Percentiles rank a stretch among this genome's conserved stretches.
phyloP scores from a whole-genome alignment of 2,797 vertebrate species.

The Micromesistius poutassou region DNA sequence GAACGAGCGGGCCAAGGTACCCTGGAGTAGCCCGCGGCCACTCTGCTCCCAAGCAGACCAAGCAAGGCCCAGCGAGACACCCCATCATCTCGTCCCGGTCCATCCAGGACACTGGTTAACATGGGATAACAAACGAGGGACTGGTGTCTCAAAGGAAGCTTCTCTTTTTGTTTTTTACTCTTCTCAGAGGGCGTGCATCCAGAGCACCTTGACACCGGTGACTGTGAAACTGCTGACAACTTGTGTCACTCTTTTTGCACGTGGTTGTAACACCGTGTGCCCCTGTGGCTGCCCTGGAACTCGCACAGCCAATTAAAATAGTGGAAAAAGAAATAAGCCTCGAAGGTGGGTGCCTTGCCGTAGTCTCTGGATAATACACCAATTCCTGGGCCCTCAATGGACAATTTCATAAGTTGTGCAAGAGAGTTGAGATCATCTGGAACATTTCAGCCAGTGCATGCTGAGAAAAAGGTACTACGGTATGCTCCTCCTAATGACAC shows the following conservation, averaged over 20 bases:
- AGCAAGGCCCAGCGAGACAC: conserved; percentile 28
- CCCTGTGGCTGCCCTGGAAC: background rate
- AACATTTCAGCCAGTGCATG: background rate
- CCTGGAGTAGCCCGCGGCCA: conserved; percentile 32
- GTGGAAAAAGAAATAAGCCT: background rate
- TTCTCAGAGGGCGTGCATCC: background rate
- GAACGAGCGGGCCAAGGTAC: conserved; percentile 38
- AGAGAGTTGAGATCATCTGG: no score
- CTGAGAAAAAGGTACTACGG: background rate
- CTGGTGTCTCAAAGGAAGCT: background rate
- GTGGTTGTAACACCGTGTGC: background rate
- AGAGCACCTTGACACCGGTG: background rate
- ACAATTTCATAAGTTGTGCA: no score
- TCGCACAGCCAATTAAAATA: background rate
- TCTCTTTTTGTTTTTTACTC: background rate
- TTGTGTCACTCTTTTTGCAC: no score
- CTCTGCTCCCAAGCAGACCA: conserved; percentile 29
- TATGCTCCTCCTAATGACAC: background rate
- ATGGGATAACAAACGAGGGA: background rate
- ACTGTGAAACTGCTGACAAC: no score
- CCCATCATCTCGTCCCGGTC: conserved; percentile 42
- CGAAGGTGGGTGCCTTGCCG: background rate
- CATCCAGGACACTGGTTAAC: conserved; percentile 53
- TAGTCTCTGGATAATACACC: no score
- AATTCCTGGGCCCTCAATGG: no score